Base-by-base conservation (phyloP, 2,113 vertebrate genomes). In the Scopus umbretta region DNA sequence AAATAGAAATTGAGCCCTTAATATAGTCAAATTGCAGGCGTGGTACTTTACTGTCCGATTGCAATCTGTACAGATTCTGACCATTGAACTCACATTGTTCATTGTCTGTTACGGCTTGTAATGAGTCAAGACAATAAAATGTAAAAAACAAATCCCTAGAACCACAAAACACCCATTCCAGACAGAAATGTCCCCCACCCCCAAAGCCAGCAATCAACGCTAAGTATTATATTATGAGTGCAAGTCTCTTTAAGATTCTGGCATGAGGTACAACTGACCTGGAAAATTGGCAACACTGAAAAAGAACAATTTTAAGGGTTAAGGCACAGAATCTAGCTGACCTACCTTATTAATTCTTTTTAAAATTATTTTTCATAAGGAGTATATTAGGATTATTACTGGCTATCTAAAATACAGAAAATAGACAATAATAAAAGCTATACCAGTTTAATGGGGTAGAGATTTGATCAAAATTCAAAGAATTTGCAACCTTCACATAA, bases 1-100 rank as follows among this genome's bases (percentile, higher is more conserved):
- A 95, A 92, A 96, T 94, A 75, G 27, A 96, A 94, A 97, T 90
- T 74, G 78, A 92, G 80, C 63, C 38, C 74, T 97, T 96, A 91
- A 96, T 96, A 70, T 89, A 92, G 59, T 17, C 75, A 96, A 91
- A 95, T 91, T 96, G 50, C 50, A 90, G 27, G 10, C 76, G 68
- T 0, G 13, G 11, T 95, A 88, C 74, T 92, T 94, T 88, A 65
- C 50, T 78, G 55, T 50, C 66, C 63, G 67, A 73, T n/a, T 88
- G 40, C 50, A 88, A 58, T 87, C 47, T 82, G 83, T 62, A 27
- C 25, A 59, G n/a, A 92, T 76, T 76, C 86, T 88, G 65, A 53
- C 42, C 80, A 52, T n/a, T 96, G 80, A 96, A 63, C 72, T 74
- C 62, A 20, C 6, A 15, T 56, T 52, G 16, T 50, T 93, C 38